Evolutionary conservation across 2,113 vertebrate genomes (phyloP), one percentile per base, ranked within the genome.

Genomic region (Prolemur simus): DNA sequence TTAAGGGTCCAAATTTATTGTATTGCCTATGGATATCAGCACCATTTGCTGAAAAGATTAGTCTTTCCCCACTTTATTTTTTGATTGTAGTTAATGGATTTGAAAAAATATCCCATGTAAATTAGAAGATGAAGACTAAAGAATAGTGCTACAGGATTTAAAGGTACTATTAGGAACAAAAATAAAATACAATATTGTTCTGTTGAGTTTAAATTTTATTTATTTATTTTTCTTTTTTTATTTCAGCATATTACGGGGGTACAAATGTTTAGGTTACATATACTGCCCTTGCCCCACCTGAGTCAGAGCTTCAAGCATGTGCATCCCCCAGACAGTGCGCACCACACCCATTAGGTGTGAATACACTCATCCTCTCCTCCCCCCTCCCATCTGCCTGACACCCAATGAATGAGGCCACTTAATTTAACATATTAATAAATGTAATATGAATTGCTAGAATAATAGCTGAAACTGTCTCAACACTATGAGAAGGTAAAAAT

Each of bases 81-180:
- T 76, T 87, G 73, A 94, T n/a, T 76, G 42, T 58, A 12, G 32
- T 74, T 66, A 74, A 94, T 76, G 29, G 37, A 76, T 91, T 87
- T 87, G 25, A 68, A 94, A 92, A 76, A 32, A 77, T 29, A 25
- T 87, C 4, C 6, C 90, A 91, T 23, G 3, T n/a, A 82, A 76
- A 83, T 93, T 64, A 76, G 21, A 93, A 94, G 64, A 92, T 47
- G 39, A 91, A 85, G 37, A 81, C 58, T 68, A 89, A 94, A 76
- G 14, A 91, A 91, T 11, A 81, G 29, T 85, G 49, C 58, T 89
- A 56, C 73, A 49, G 3, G 13, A 27, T 17, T 85, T 68, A 71
- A 77, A 87, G 13, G 21, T 81, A n/a, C 13, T 39, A 87, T 87
- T 76, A 54, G 29, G 34, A 54, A 92, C 23, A 91, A 88, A 52